These are phyloP conservation scores for Pinctada fucata DNA, from an alignment of 2,888 invertebrate genomes.

Conservation along the genomic window DNA sequence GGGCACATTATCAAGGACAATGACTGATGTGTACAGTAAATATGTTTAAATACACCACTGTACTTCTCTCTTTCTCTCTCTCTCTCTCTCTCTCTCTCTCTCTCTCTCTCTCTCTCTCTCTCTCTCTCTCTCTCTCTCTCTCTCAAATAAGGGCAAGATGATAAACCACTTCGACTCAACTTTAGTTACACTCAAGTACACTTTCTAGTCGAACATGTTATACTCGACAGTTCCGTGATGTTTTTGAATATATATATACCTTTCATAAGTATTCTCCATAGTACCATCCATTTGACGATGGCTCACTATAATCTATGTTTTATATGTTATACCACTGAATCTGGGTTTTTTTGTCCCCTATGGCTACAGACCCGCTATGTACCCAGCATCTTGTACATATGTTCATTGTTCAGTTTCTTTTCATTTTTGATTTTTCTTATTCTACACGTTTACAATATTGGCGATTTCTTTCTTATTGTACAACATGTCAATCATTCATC, in stretches of 20 bases:
- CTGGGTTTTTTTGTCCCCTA: background rate
- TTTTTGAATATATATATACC: background rate
- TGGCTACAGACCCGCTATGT: background rate
- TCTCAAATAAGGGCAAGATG: no score
- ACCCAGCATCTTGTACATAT: background rate
- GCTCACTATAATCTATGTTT: background rate
- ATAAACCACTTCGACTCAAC: no score
- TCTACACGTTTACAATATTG: background rate
- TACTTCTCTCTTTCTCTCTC: constrained; percentile 3
- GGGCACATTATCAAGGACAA: no score
- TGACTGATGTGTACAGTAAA: no score
- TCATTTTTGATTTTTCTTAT: background rate
- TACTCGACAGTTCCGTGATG: no score
- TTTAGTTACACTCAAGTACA: no score
- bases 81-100: background rate
- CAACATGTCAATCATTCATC: background rate
- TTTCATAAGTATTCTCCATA: background rate
- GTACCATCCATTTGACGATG: background rate
- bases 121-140: no score
- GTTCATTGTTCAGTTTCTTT: background rate
- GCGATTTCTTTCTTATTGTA: background rate
- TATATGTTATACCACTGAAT: background rate
- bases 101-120: constrained; percentile 7
- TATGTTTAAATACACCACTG: background rate
- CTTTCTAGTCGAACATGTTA: no score